Percentiles rank a stretch among this genome's conserved stretches.
Evolutionary conservation across 2,888 invertebrate genomes (phyloP).

Genomic region (Noctuana brunneofusca): DNA sequence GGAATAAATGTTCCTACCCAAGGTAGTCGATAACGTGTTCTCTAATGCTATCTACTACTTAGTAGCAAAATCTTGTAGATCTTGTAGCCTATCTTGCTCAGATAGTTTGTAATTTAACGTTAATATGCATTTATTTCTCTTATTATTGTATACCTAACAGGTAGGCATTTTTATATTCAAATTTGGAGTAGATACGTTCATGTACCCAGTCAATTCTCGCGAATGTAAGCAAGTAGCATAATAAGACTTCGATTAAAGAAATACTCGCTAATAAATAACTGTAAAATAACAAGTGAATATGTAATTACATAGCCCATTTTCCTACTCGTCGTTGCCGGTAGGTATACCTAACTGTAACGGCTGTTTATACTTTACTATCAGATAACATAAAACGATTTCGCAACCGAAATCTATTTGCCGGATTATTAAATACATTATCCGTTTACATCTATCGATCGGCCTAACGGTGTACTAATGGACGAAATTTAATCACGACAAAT

Average conservation of each 20-base stretch:
- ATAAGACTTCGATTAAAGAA: slow-evolving; percentile 8
- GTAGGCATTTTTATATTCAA: not conserved
- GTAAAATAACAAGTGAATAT: slow-evolving; percentile 26
- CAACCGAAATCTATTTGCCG: slow-evolving; percentile 65
- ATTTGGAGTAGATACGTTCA: not conserved
- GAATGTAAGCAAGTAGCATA: not conserved
- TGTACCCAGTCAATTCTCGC: not conserved
- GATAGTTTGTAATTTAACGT: not conserved
- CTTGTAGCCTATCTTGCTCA: not conserved
- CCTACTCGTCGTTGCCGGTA: slow-evolving; percentile 10
- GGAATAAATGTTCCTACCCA: slow-evolving; percentile 2
- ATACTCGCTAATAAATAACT: slow-evolving; percentile 14
- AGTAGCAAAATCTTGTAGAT: slow-evolving; percentile 9
- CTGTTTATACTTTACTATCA: slow-evolving; percentile 38
- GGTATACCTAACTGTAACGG: slow-evolving; percentile 34
- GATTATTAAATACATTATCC: slow-evolving; percentile 74
- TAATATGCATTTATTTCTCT: too few species aligned
- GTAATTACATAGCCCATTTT: slow-evolving; percentile 30
- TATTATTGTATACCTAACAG: too few species aligned
- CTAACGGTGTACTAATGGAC: slow-evolving; percentile 79
- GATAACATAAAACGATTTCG: slow-evolving; percentile 58
- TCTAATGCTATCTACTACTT: slow-evolving; percentile 1
- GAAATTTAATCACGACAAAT: slow-evolving; percentile 82
- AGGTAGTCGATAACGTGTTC: slow-evolving; percentile 13
- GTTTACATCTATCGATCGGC: slow-evolving; percentile 62